These are phyloP conservation scores for Tragelaphus buxtoni DNA, from an alignment of 2,113 vertebrate species.

Conservation along the genomic window DNA sequence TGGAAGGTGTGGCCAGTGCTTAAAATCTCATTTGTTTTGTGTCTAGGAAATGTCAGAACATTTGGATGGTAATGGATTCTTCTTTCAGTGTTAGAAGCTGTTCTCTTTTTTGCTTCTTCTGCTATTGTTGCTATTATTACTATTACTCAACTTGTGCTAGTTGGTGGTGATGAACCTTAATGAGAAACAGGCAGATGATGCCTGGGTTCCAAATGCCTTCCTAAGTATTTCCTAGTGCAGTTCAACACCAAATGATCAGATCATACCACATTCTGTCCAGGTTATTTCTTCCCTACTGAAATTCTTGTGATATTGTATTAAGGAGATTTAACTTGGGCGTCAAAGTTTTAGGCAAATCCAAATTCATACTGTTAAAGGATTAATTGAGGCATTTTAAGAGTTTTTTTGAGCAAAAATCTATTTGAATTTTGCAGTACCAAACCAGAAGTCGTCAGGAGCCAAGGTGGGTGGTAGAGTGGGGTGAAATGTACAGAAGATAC, in stretches of 20 bases:
- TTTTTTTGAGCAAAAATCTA: neutral
- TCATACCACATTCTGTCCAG: neutral
- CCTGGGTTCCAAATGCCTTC: neutral
- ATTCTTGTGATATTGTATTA: neutral
- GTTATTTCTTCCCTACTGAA: neutral
- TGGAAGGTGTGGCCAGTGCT: neutral
- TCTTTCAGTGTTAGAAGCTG: neutral
- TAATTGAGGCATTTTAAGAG: neutral
- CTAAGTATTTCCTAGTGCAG: neutral
- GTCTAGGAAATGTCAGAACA: neutral
- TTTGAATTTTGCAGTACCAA: neutral
- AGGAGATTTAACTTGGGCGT: neutral
- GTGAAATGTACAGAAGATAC: neutral
- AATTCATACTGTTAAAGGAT: neutral
- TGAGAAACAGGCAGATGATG: neutral
- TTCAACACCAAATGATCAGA: neutral
- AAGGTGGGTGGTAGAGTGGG: too few relatives aligned
- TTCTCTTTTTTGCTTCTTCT: neutral
- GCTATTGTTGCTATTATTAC: neutral
- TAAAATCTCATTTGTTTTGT: neutral
- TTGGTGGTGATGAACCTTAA: neutral
- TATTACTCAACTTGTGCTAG: neutral
- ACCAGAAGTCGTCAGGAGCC: neutral
- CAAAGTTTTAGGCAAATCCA: neutral
- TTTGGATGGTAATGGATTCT: neutral